These are phyloP conservation scores for Himalopsyche japonica DNA, from an alignment of 2,888 invertebrate genomes.

Conservation along the genomic window DNA sequence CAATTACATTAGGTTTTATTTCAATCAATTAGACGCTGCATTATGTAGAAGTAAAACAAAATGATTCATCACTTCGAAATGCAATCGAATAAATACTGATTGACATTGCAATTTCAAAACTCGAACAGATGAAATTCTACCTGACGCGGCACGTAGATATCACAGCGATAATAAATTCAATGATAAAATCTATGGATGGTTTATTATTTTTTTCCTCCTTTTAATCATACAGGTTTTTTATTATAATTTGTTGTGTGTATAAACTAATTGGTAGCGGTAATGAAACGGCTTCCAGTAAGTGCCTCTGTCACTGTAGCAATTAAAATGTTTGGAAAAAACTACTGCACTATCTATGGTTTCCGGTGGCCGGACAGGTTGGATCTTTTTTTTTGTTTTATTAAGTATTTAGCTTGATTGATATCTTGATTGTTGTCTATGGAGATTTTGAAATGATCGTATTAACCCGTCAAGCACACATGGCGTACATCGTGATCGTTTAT, in stretches of 20 bases:
- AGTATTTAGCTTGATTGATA: not conserved
- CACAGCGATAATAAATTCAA: not conserved
- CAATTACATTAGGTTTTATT: too few species aligned
- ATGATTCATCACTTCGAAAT: not conserved
- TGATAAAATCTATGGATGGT: not conserved
- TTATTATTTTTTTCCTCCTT: not conserved
- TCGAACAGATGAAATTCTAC: not conserved
- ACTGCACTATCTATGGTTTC: not conserved
- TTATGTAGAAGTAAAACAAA: not conserved
- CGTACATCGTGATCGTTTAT: too few species aligned
- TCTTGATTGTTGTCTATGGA: not conserved
- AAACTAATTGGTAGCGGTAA: not conserved
- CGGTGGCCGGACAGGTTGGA: not conserved
- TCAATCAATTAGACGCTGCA: not conserved
- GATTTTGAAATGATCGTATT: not conserved
- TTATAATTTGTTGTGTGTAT: not conserved
- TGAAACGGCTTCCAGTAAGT: not conserved
- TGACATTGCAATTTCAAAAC: constrained; percentile 13
- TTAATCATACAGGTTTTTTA: not conserved
- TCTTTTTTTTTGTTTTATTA: not conserved
- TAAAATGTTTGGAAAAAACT: not conserved
- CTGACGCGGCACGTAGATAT: not conserved
- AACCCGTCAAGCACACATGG: not conserved
- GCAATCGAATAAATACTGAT: not conserved
- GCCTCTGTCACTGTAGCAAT: not conserved